A percentile compares a stretch with the other conserved stretches of the same genome.
phyloP scores from a whole-genome alignment of 1,140 invertebrate genomes.

The Drosophila pseudoananassae region DNA sequence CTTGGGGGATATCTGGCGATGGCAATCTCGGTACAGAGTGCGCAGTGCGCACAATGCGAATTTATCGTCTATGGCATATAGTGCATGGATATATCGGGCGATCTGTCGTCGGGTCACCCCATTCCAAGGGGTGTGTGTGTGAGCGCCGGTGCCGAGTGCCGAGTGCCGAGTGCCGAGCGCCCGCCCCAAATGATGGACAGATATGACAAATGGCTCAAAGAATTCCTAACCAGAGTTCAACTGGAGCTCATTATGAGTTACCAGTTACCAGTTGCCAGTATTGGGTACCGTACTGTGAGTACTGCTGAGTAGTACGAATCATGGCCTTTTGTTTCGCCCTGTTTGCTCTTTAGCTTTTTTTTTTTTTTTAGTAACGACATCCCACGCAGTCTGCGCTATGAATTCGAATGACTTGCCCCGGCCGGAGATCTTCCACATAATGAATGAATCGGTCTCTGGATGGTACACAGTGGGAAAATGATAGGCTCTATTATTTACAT shows the following conservation, averaged over 20 bases:
- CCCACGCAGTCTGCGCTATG: conserved; percentile 78
- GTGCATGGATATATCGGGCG: conserved; percentile 3
- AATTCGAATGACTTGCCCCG: conserved; percentile 71
- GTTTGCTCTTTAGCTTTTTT: conserved; percentile 69
- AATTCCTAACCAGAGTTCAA: conserved; percentile 6
- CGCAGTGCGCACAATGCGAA: conserved; percentile 50
- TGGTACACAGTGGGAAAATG: conserved; percentile 6
- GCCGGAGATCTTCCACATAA: conserved; percentile 60
- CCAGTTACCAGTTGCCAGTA: not conserved
- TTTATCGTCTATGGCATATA: conserved; percentile 39
- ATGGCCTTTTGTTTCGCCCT: conserved; percentile 61
- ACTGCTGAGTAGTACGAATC: not conserved
- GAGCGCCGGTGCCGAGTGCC: no score
- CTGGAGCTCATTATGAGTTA: conserved; percentile 21
- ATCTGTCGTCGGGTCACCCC: conserved; percentile 19
- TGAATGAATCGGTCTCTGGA: conserved; percentile 70
- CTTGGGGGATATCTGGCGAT: conserved; percentile 63
- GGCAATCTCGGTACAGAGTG: conserved; percentile 53
- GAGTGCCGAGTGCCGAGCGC: not conserved
- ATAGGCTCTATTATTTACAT: no score
- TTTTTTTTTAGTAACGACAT: conserved; percentile 43
- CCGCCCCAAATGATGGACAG: conserved; percentile 23
- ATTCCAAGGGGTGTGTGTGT: conserved; percentile 14
- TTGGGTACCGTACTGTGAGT: not conserved
- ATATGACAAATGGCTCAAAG: conserved; percentile 26